Evolutionary conservation across 2,113 vertebrate species (phyloP).

Genomic region (Danio rerio): GRCz12tu NC_133190.1:29943001-29943500

Average conservation of each 20-base stretch:
- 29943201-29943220: constrained; percentile 44
- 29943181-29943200: constrained; percentile 44
- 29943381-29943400: not conserved
- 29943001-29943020: constrained; percentile 59
- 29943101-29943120: constrained; percentile 62
- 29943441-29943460: too few species aligned
- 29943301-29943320: not conserved
- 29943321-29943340: not conserved
- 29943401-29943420: not conserved
- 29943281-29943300: not conserved
- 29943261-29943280: not conserved
- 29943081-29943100: constrained; percentile 63
- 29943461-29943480: too few species aligned
- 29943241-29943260: constrained; percentile 4
- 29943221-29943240: not conserved
- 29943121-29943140: constrained; percentile 66
- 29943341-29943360: not conserved
- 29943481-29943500: too few species aligned
- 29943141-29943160: constrained; percentile 72
- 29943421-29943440: not conserved
- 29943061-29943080: constrained; percentile 69
- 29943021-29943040: constrained; percentile 66
- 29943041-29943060: constrained; percentile 62
- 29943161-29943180: constrained; percentile 64
- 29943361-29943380: not conserved